Evolutionary conservation across 2,113 vertebrate species (phyloP).

Genomic region (Haplochromis burtoni): DNA sequence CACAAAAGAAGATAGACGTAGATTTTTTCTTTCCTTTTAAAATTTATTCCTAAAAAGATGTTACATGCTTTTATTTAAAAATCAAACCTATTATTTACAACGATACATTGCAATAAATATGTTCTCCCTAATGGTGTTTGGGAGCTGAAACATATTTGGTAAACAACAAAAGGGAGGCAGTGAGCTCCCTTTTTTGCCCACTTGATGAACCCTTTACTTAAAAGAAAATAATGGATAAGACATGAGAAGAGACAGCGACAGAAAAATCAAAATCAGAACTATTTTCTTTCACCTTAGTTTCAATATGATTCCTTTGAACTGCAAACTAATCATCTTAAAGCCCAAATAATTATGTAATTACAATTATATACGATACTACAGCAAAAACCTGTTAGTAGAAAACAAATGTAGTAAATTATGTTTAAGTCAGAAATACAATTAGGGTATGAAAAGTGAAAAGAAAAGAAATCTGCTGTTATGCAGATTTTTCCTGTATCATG

Average conservation of each 20-base stretch:
- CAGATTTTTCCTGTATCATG: not conserved
- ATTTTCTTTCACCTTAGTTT: not conserved
- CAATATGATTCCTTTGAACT: not conserved
- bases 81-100: conserved; percentile 68
- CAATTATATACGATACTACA: not conserved
- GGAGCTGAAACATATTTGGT: conserved; percentile 33
- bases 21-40: conserved; percentile 17
- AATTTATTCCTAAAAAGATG: conserved; percentile 63
- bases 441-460: conserved; percentile 2
- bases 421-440: not conserved
- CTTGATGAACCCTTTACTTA: conserved; percentile 8
- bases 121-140: conserved; percentile 29
- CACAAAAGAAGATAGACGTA: not conserved
- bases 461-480: conserved; percentile 3
- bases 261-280: not conserved
- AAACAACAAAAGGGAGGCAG: conserved; percentile 1
- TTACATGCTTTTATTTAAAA: conserved; percentile 60
- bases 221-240: conserved; percentile 21
- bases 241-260: conserved; percentile 8
- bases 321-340: not conserved
- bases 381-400: conserved; percentile 3
- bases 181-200: not conserved
- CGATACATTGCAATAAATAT: conserved; percentile 63
- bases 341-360: not conserved
- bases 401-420: not conserved